Conservation (phyloP, 2,888 invertebrate genomes). For the Pycnomerus fuliginosus region DNA sequence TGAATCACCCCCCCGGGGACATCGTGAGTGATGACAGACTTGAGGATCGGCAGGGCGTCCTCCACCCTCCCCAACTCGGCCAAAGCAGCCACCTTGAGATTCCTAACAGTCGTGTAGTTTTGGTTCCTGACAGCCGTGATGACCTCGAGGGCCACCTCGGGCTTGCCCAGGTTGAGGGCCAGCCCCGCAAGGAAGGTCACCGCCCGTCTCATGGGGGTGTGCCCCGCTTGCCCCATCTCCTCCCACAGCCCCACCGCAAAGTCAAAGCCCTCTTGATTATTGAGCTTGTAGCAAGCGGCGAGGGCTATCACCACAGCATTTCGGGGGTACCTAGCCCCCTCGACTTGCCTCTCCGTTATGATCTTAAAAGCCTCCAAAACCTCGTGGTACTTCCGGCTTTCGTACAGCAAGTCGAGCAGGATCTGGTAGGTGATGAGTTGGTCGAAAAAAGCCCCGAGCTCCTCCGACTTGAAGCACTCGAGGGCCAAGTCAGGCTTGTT, state of each 20-base stretch:
- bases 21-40: slow-evolving; percentile 60
- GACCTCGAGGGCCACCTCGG: slow-evolving; percentile 69
- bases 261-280: slow-evolving; percentile 65
- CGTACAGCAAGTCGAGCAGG: slow-evolving; percentile 70
- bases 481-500: slow-evolving; percentile 69
- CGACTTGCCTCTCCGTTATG: slow-evolving; percentile 61
- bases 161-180: slow-evolving; percentile 67
- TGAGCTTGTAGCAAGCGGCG: slow-evolving; percentile 78
- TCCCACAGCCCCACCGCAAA: slow-evolving; percentile 64
- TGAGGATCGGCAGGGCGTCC: slow-evolving; percentile 63
- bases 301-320: slow-evolving; percentile 66
- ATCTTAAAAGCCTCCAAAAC: slow-evolving; percentile 64
- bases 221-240: slow-evolving; percentile 59
- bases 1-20: slow-evolving; percentile 50
- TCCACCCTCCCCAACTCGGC: slow-evolving; percentile 63
- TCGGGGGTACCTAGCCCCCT: slow-evolving; percentile 66
- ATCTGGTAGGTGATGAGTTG: slow-evolving; percentile 69
- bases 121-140: slow-evolving; percentile 56
- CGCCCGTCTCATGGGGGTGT: slow-evolving; percentile 62
- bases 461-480: slow-evolving; percentile 63
- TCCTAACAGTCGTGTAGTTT: slow-evolving; percentile 68
- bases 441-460: slow-evolving; percentile 68
- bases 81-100: slow-evolving; percentile 65
- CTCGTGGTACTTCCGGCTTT: slow-evolving; percentile 66
- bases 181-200: slow-evolving; percentile 64